A percentile compares a stretch with the other conserved stretches of the same genome.
phyloP scores from a whole-genome alignment of 2,888 invertebrate genomes.

The Clostera curtula region DNA sequence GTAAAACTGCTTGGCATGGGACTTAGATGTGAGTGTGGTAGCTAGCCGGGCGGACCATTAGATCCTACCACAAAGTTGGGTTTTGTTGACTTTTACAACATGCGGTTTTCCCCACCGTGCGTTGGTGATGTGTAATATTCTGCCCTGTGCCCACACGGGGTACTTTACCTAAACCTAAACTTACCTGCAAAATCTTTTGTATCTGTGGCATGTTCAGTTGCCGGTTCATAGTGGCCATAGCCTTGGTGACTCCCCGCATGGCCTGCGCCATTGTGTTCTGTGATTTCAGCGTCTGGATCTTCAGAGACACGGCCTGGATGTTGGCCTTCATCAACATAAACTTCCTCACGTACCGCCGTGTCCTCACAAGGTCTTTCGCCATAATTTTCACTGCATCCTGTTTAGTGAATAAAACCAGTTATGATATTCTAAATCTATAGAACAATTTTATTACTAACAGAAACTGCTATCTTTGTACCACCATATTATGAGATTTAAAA shows the following conservation, averaged over 20 bases:
- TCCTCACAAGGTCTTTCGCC: slow-evolving; percentile 98
- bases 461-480: no score
- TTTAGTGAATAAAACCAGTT: neutral
- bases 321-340: slow-evolving; percentile 99
- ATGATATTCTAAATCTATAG: slow-evolving; percentile 3
- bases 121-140: no score
- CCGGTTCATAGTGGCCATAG: slow-evolving; percentile 98
- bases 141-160: no score
- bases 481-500: no score
- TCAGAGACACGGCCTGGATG: slow-evolving; percentile 97
- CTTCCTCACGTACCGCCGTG: slow-evolving; percentile 95
- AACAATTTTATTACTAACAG: no score
- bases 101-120: no score
- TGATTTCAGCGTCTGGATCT: slow-evolving; percentile 97
- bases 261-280: slow-evolving; percentile 99
- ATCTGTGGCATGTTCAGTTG: slow-evolving; percentile 98
- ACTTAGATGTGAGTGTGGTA: no score
- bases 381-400: slow-evolving; percentile 99
- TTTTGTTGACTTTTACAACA: no score
- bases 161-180: neutral
- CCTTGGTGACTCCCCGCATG: slow-evolving; percentile 98
- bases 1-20: no score
- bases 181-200: slow-evolving; percentile 86
- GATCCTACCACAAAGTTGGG: no score
- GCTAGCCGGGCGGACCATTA: no score